Base-by-base conservation (phyloP, 64 coral and sea anemone species). In the Pocillopora damicornis region DNA sequence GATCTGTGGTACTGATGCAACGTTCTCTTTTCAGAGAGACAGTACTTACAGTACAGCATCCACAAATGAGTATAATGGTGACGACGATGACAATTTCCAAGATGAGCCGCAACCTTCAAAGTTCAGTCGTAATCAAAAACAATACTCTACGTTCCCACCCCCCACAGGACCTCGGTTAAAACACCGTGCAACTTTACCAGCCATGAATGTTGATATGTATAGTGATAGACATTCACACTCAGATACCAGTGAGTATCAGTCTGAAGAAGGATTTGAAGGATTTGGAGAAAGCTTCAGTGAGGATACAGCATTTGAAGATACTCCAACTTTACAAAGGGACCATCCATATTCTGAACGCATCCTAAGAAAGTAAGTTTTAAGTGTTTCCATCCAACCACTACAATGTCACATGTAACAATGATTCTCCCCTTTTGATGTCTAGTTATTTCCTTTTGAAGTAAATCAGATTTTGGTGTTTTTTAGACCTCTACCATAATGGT, bases 11-110 rank as follows among this genome's bases (percentile, higher is more conserved):
- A 69, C 16, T 69, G 18, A 22, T 9, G 9, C 20, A 9, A 71
- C 16, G 0, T 4, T 79, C 60, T 56, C 11, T 58, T 85, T 73
- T 85, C 18, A 85, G 88, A 83, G 89, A 15, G 94, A 96, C 82
- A 96, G 95, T 69, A 92, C 92, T 9, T 94, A 98, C 78, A 98
- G 95, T 56, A 98, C 95, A 60, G 80, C 95, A 36, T 98, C 95
- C 18, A 98, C 95, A 75, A 98, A 98, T 90, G 95, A 98, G 22
- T 98, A 98, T 58, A 94, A 91, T 85, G 95, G 92, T 62, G 95
- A 98, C 87, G 92, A 92, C 42, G 95, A 98, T 85, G 95, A 98
- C n/a, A 83, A 87, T 30, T 89, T 89, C 74, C 82, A 78, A 34
- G 92, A 89, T 18, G 92, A 92, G 84, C 88, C 77, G 79, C 84